Evolutionary conservation across 1,140 invertebrate genomes (phyloP), one percentile per base, ranked within the genome.

Genomic region (Colletes gigas): DNA sequence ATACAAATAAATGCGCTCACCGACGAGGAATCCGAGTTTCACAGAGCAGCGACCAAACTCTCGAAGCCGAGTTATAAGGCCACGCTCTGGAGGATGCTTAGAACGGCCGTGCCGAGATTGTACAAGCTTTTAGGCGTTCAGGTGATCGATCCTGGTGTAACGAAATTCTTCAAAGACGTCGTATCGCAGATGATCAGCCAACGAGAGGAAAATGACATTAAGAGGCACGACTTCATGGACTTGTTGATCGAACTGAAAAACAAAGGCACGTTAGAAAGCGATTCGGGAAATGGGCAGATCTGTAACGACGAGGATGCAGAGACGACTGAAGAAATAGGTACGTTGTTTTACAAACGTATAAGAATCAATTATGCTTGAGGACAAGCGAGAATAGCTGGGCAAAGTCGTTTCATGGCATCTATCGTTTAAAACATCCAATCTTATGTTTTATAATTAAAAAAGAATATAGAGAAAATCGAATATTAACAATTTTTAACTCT

Each of bases 161-260:
- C 92, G 0, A 91, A 90, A 17, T 95, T 95, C 83, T 95, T 95
- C 83, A 93, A 90, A 67, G 88, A 93, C 65, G 88, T 94, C 39
- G 94, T 95, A 2, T 92, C 93, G 63, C 92, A 95, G 80, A 94
- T 94, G 60, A 93, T 95, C 19, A 90, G 90, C 10, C 92, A 95
- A 81, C 90, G 95, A 3, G 87, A 94, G 71, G 91, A 87, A 14
- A 83, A 91, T 4, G 91, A 91, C 19, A 89, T 93, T 52, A 92
- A 90, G 21, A 92, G 95, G 52, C 93, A 95, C 77, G 95, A 96
- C 86, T 95, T 95, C 79, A 92, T 96, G 87, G 94, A 95, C 86
- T 88, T 95, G 0, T 88, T 96, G 54, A 94, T 95, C 14, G 93
- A 96, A 30, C 84, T 95, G 62, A 94, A 94, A 87, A 91, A 94